Conservation (phyloP, 2,797 vertebrate genomes). For the Microctenopoma lineatum region DNA sequence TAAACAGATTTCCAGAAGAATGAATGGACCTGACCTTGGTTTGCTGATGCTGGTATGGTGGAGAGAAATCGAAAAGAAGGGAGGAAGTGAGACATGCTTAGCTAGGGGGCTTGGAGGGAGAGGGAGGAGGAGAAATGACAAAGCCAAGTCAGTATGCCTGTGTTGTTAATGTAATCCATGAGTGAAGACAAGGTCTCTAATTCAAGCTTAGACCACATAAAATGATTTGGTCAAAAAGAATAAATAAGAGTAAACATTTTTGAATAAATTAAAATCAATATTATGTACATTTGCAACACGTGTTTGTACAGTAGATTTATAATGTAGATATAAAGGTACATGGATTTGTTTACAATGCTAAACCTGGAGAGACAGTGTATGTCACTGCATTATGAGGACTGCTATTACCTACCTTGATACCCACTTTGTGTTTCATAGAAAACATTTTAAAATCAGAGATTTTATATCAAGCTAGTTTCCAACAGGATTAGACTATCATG, state of each 20-base stretch:
- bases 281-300: no score
- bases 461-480: constrained; percentile 8
- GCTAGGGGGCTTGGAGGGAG: neutral
- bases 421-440: constrained; percentile 5
- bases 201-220: no score
- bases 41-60: constrained; percentile 35
- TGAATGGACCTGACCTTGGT: constrained; percentile 66
- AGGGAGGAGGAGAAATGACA: no score
- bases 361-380: neutral
- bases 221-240: neutral
- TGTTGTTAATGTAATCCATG: constrained; percentile 34
- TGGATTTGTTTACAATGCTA: neutral
- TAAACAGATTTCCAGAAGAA: constrained; percentile 65
- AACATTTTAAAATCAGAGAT: neutral
- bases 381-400: neutral
- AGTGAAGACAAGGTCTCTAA: constrained; percentile 22
- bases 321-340: no score
- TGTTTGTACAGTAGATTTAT: no score
- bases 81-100: constrained; percentile 35
- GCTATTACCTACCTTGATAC: neutral
- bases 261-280: neutral
- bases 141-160: neutral
- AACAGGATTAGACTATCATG: neutral
- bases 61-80: constrained; percentile 2
- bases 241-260: neutral